Conservation (phyloP, 2,797 vertebrate species). For the Artibeus lituratus region DNA sequence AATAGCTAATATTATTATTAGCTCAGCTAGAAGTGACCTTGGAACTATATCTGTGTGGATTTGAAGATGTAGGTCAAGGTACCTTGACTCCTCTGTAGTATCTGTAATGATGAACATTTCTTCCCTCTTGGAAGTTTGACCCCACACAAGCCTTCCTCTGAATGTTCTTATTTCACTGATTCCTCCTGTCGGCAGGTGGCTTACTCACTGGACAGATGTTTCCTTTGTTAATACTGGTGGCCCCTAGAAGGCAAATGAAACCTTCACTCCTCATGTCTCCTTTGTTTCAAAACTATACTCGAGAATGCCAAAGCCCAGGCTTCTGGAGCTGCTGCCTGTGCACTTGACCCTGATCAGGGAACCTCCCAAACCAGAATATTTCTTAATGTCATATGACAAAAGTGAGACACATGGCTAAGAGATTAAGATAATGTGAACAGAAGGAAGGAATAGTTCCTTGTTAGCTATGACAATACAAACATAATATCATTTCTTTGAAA, state of each 20-base stretch:
- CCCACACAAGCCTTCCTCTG: neutral
- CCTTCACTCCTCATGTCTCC: neutral
- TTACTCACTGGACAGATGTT: neutral
- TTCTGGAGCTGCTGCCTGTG: neutral
- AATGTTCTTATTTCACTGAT: neutral
- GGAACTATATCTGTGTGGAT: neutral
- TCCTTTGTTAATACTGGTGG: rapidly evolving
- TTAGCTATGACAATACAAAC: neutral
- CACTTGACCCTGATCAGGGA: neutral
- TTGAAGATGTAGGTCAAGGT: neutral
- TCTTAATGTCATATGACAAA: neutral
- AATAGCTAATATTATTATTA: neutral
- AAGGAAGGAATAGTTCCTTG: neutral
- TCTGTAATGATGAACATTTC: rapidly evolving
- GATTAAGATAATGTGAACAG: neutral
- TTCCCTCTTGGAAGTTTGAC: neutral
- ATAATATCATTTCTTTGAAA: neutral
- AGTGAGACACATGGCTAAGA: neutral
- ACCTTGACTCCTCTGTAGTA: neutral
- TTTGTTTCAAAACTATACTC: neutral
- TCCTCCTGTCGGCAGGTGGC: neutral
- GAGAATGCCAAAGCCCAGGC: neutral
- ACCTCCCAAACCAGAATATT: rapidly evolving
- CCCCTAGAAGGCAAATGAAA: neutral
- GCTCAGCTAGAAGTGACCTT: neutral